Evolutionary conservation across 2,113 vertebrate genomes (phyloP), one percentile per base, ranked within the genome.

Genomic region (Xyliphius kryptos): DNA sequence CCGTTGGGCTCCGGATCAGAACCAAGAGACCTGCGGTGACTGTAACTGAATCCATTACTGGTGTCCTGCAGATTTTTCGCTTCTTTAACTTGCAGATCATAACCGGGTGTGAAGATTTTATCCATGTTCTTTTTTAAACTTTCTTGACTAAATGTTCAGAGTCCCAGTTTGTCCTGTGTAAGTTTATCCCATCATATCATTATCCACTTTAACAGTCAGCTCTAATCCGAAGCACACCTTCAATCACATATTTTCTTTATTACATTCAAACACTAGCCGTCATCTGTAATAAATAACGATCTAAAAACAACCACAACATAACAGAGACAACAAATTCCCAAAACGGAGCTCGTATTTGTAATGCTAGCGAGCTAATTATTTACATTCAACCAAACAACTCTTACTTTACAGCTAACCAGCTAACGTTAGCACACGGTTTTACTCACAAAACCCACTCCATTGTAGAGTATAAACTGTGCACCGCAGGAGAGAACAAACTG

Each of bases 1-100:
- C 74, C 70, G 59, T 94, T 91, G 1, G 80, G 72, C 66, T 89
- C 88, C 0, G 78, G 71, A 47, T 86, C 84, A 1, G 87, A 85
- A 16, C 85, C 88, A 5, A 81, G 41, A 4, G 85, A 87, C 20
- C 75, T 21, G 47, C 50, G 76, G 52, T 88, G 83, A 12, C 74
- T 79, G 9, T 80, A 61, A 15, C 77, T 82, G 83, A 90, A 71
- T 76, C 81, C 88, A 49, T 88, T 87, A 2, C 74, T 67, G 68
- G 85, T 84, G 41, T 79, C 86, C 21, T 75, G 73, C 32, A 85
- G 49, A 47, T 74, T 80, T 71, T 72, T 37, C 22, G 74, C 60
- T 46, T 81, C 78, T 20, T 77, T 77, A 49, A 75, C 73, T 58
- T 81, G 81, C 57, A 85, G 74, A 66, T 88, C 89, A 80, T 89